Percentiles rank a stretch among this genome's conserved stretches.
Conservation (phyloP, 2,797 vertebrate species). For the Capromys pilorides region DNA sequence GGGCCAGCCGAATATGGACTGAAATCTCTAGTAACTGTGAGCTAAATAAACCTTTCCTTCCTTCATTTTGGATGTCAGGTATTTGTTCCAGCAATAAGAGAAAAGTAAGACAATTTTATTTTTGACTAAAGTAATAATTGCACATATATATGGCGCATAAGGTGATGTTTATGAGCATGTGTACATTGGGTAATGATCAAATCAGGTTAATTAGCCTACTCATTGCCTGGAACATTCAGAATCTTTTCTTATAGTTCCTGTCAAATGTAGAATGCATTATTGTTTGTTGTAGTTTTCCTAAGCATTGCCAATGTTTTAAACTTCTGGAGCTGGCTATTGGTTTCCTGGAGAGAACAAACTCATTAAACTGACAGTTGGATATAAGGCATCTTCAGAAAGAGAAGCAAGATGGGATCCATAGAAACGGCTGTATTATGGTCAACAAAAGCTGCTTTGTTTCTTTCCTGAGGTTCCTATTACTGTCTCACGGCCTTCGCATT, state of each 20-base stretch:
- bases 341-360: not conserved
- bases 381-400: constrained; percentile 8
- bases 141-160: not conserved
- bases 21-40: no score
- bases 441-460: constrained; percentile 70
- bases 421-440: constrained; percentile 73
- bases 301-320: not conserved
- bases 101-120: not conserved
- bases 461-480: constrained; percentile 73
- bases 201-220: not conserved
- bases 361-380: not conserved
- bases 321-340: not conserved
- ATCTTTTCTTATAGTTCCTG: not conserved
- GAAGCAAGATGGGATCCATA: constrained; percentile 51
- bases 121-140: not conserved
- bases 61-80: no score
- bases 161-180: not conserved
- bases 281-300: not conserved
- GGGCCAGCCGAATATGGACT: no score
- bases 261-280: not conserved
- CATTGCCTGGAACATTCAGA: not conserved
- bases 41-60: no score
- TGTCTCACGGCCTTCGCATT: constrained; percentile 67
- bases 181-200: not conserved
- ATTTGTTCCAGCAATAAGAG: no score